Evolutionary conservation across 2,888 invertebrate species (phyloP), one percentile per base, ranked within the genome.

Genomic region (Callosobruchus maculatus): DNA sequence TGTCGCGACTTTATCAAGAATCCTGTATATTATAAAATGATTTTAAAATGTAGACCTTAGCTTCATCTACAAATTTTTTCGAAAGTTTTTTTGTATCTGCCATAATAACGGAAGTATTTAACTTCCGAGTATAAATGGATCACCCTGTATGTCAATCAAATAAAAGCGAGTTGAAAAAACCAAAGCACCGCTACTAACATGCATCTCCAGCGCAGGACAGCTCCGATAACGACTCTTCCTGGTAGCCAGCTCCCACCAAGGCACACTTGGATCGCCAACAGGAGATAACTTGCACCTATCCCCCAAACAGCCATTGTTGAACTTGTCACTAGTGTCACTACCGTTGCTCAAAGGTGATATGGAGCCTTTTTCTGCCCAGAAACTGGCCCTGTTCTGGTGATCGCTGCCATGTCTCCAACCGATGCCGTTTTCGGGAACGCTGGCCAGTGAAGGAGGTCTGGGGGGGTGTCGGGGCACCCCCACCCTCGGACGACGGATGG

Each of bases 191-290:
- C n/a, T n/a, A 80, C 81, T 78, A 79, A 81, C 81, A 49, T 81
- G 81, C 21, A 80, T 72, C 68, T 94, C 93, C 78, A 95, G 89
- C 77, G 93, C 92, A 70, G 95, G 95, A 85, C 95, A 96, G 82
- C 95, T 95, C 82, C 94, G 91, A 80, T 95, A 93, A 78, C 95
- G 91, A 81, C 92, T 92, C 71, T 89, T 88, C 79, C 93, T 92
- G 71, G 94, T 94, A 68, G 96, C 96, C 81, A 95, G 87, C 87
- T 96, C 96, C 93, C 95, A 96, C 96, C 96, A 96, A 0, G 96
- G 96, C 77, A 95, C 91, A 74, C 92, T 90, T 31, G 93, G 93
- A 81, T 92, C 92, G 21, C 83, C 83, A 30, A 78, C 77, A 3
- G 78, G 78, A 9, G 77, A 81, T 70, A 78, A 73, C 22, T 73